phyloP scores from a whole-genome alignment of 2,888 invertebrate genomes.

The Drosophila mercatorum region DNA sequence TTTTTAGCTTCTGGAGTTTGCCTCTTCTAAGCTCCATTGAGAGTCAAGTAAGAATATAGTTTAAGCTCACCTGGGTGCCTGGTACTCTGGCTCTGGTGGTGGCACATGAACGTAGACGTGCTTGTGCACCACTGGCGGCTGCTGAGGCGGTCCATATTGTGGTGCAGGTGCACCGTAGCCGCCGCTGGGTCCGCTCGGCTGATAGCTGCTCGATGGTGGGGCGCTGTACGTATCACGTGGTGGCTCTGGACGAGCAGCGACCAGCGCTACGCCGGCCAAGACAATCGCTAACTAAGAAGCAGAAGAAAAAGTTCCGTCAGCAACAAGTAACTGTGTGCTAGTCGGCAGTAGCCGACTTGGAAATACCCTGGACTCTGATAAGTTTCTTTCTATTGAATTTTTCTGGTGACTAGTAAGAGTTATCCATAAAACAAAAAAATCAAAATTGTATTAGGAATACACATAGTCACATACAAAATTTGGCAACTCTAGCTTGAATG shows the following conservation, averaged over 20 bases:
- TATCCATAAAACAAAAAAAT: neutral
- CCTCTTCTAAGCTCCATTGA: too few species aligned
- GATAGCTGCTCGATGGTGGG: conserved; percentile 81
- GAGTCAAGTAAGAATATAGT: neutral
- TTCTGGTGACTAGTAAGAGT: too few species aligned
- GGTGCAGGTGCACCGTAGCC: conserved; percentile 87
- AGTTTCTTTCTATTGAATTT: neutral
- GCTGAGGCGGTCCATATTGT: conserved; percentile 89
- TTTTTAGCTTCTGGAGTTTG: too few species aligned
- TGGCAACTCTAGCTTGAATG: too few species aligned
- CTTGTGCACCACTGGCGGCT: conserved; percentile 92
- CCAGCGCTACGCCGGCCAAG: conserved; percentile 75
- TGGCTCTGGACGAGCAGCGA: conserved; percentile 83
- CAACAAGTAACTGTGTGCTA: conserved; percentile 2
- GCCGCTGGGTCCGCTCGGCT: conserved; percentile 85
- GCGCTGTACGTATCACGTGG: conserved; percentile 83
- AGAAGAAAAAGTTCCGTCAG: conserved; percentile 20
- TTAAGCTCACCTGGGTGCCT: conserved; percentile 87
- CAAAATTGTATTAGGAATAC: neutral
- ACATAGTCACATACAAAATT: neutral
- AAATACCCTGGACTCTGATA: neutral
- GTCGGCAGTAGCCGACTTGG: neutral
- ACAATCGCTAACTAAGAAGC: conserved; percentile 77
- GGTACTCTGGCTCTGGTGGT: conserved; percentile 93
- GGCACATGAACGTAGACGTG: conserved; percentile 96